Conservation (phyloP, 2,797 vertebrate genomes). For the Microctenopoma steveboyesi region DNA sequence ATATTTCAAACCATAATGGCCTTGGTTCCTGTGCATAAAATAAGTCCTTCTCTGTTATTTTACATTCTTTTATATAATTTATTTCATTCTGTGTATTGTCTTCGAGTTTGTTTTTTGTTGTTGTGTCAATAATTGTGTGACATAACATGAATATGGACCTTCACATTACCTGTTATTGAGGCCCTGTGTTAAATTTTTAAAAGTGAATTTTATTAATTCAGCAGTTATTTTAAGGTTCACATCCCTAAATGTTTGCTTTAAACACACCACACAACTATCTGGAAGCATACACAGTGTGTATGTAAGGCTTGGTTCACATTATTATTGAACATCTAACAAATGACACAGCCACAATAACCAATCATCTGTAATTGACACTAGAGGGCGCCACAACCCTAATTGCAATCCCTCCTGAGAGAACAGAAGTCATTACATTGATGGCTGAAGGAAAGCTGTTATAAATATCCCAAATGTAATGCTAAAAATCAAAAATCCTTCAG, state of each 20-base stretch:
- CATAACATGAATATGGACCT: no score
- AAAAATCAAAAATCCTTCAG: background rate
- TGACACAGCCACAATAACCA: background rate
- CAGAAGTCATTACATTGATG: constrained; percentile 11
- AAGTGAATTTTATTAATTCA: background rate
- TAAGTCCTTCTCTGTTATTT: background rate
- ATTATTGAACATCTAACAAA: background rate
- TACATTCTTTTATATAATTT: background rate
- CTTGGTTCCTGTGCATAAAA: background rate
- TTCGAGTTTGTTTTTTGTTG: background rate
- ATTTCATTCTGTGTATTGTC: background rate
- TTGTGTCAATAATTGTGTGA: background rate
- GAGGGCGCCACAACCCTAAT: constrained; percentile 46
- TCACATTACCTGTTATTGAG: background rate
- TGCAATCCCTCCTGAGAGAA: background rate
- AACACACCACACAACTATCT: background rate
- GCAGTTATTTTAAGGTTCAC: background rate
- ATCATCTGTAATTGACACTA: constrained; percentile 17
- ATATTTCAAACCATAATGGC: background rate
- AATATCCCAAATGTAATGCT: background rate
- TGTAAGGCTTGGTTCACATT: background rate
- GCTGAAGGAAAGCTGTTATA: constrained; percentile 8
- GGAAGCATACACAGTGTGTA: background rate
- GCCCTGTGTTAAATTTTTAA: no score
- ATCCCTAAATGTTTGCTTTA: background rate